Base-by-base conservation (phyloP, 53 echinoderm and acorn worm species). In the Zoroaster sp. region DNA sequence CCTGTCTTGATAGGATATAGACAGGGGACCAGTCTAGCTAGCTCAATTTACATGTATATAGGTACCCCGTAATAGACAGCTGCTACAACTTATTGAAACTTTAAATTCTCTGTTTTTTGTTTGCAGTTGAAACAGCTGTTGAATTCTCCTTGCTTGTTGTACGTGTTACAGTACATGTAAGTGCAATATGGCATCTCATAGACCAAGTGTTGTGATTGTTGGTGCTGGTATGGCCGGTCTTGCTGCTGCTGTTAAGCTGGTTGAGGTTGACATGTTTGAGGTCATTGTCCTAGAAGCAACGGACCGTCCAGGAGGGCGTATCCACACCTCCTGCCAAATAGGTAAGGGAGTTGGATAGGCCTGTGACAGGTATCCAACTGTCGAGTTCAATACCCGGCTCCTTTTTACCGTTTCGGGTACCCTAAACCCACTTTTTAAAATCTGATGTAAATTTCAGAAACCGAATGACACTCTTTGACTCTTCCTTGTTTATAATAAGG, bases 151-250 rank as follows among this genome's bases (percentile, higher is more conserved):
- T n/a, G n/a, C n/a, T n/a, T n/a, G n/a, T n/a, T n/a, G n/a, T n/a
- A n/a, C n/a, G n/a, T n/a, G n/a, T n/a, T n/a, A n/a, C n/a, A n/a
- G n/a, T n/a, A n/a, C n/a, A n/a, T n/a, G n/a, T n/a, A n/a, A n/a
- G n/a, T n/a, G n/a, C n/a, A n/a, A n/a, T n/a, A n/a, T n/a, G n/a
- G n/a, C n/a, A n/a, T n/a, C n/a, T n/a, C 5, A 54, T 11, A 83
- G 47, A 37, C 83, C 90, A 17, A 23, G 63, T 39, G 95, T 95
- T 0, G 85, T 95, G 39, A 59, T 95, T 23, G 69, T 95, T 45
- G 95, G 95, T 36, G 93, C 91, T 66, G 95, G 95, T 9, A 85
- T 95, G 49, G 93, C 95, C 1, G 93, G 95, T 2, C 67, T 95
- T 25, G 47, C 92, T 63, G 95, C 95, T 0, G 91, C 92, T 32